Conservation (phyloP, 2,113 vertebrate genomes). For the Pardalotus punctatus region DNA sequence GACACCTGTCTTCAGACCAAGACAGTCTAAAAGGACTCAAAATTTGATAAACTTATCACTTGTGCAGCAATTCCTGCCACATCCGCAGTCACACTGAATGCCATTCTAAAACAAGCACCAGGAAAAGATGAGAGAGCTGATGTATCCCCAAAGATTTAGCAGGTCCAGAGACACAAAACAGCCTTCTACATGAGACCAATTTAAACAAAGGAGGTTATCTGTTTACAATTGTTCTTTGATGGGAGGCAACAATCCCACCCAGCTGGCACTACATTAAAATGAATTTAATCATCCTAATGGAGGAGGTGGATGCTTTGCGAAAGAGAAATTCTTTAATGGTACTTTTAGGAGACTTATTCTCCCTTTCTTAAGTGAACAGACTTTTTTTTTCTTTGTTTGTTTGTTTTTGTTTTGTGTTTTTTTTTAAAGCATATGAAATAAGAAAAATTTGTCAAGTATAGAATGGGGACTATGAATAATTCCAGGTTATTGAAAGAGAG, state of each 20-base stretch:
- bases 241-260: slow-evolving; percentile 19
- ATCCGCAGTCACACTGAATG: slow-evolving; percentile 7
- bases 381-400: too few species aligned
- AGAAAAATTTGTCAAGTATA: background rate
- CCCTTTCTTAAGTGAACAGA: background rate
- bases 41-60: slow-evolving; percentile 56
- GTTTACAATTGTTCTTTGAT: slow-evolving; percentile 65
- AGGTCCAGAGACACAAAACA: slow-evolving; percentile 48
- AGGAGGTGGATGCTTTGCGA: slow-evolving; percentile 26
- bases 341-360: background rate
- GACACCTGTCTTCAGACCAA: too few species aligned
- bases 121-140: slow-evolving; percentile 67
- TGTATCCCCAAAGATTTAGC: slow-evolving; percentile 49
- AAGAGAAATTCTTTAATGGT: slow-evolving; percentile 50
- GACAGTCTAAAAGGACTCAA: background rate
- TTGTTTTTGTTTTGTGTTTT: too few species aligned
- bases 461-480: background rate
- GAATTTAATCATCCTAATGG: slow-evolving; percentile 64
- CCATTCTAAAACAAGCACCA: slow-evolving; percentile 46
- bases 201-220: slow-evolving; percentile 61
- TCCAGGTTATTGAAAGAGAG: background rate
- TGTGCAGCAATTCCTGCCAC: background rate
- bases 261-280: slow-evolving; percentile 70
- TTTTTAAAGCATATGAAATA: background rate
- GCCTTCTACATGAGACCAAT: slow-evolving; percentile 25